phyloP scores from a whole-genome alignment of 1,140 invertebrate species.

The Bursaphelenchus mucronatus region DNA sequence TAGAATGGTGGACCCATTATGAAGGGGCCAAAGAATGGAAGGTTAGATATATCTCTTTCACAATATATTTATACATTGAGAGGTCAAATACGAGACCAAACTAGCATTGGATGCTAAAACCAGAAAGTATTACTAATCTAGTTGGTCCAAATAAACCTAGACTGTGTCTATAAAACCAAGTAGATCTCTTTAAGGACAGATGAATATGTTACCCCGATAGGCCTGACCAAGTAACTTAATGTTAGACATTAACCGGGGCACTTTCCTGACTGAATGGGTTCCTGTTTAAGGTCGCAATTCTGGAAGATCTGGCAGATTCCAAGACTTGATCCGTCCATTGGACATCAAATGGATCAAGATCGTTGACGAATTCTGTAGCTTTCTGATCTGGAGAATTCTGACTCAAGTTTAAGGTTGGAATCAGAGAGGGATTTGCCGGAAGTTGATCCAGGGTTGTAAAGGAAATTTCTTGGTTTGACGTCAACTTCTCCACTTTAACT shows the following conservation, averaged over 20 bases:
- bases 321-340: constrained; percentile 43
- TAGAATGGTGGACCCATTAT: too few relatives aligned
- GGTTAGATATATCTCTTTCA: too few relatives aligned
- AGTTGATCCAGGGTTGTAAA: background rate
- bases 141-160: too few relatives aligned
- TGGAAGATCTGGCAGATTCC: constrained; percentile 4
- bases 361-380: background rate
- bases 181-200: too few relatives aligned
- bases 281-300: background rate
- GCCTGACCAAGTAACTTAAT: too few relatives aligned
- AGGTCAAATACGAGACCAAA: too few relatives aligned
- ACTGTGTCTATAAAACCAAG: too few relatives aligned
- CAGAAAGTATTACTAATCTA: too few relatives aligned
- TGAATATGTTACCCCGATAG: too few relatives aligned
- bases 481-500: background rate
- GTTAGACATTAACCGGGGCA: constrained; percentile 28
- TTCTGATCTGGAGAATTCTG: background rate
- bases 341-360: constrained; percentile 50
- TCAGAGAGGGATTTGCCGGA: constrained; percentile 1
- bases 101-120: too few relatives aligned
- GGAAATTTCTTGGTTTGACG: background rate
- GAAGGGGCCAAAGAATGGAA: too few relatives aligned
- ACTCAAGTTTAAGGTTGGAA: background rate
- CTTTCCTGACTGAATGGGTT: constrained; percentile 29
- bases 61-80: too few relatives aligned